These are phyloP conservation scores for Sebastes matsubarae DNA, from an alignment of 2,797 vertebrate genomes.

Conservation along the genomic window DNA sequence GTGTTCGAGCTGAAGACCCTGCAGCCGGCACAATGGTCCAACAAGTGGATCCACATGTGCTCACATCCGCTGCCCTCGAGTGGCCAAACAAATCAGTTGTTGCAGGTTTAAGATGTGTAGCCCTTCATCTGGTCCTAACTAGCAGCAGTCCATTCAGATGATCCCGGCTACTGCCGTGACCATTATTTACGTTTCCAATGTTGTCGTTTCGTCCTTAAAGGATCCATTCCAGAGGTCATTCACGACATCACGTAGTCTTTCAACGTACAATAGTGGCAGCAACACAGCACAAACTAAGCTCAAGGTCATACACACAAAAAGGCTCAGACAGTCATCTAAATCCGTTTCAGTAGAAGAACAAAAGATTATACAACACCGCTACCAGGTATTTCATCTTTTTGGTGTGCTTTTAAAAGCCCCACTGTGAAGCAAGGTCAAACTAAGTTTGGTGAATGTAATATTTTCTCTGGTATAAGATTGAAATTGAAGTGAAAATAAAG, in stretches of 20 bases:
- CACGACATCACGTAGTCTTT: not conserved
- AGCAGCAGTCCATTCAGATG: not conserved
- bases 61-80: accelerated
- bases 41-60: not conserved
- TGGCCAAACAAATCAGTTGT: not conserved
- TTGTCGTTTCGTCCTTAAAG: not conserved
- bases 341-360: not conserved
- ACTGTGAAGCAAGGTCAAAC: not conserved
- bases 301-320: not conserved
- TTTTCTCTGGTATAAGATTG: not conserved
- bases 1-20: too few relatives aligned
- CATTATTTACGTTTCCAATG: not conserved
- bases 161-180: not conserved
- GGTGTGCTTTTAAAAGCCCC: not conserved
- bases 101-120: not conserved
- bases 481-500: not conserved
- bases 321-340: not conserved
- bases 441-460: not conserved
- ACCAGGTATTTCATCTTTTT: not conserved
- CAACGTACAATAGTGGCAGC: not conserved
- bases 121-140: not conserved
- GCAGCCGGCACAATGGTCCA: not conserved
- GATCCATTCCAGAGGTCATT: not conserved
- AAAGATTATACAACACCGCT: not conserved
- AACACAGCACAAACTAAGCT: not conserved